These are phyloP conservation scores for Leptinotarsa lineolata DNA, from an alignment of 1,140 invertebrate species.

Conservation along the genomic window DNA sequence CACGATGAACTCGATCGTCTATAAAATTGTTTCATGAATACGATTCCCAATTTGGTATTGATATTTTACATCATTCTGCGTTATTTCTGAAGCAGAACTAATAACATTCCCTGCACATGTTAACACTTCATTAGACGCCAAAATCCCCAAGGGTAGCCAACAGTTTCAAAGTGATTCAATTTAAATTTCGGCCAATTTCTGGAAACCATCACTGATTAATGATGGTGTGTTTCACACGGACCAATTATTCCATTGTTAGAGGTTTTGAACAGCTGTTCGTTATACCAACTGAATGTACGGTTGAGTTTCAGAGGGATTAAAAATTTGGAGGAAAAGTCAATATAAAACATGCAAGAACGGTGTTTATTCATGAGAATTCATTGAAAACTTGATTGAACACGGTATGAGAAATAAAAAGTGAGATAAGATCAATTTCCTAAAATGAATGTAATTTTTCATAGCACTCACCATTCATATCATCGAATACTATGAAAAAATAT, in stretches of 20 bases:
- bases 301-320: background rate
- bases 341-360: no score
- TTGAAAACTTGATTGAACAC: no score
- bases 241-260: conserved; percentile 44
- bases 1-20: background rate
- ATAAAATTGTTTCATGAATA: background rate
- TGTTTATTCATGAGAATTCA: no score
- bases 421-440: no score
- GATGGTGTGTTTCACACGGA: conserved; percentile 46
- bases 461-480: no score
- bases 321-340: no score
- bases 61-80: background rate
- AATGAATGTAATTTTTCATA: no score
- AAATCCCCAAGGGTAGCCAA: conserved; percentile 20
- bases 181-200: conserved; percentile 40
- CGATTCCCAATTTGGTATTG: background rate
- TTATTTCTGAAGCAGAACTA: conserved; percentile 11
- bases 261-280: conserved; percentile 42
- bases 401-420: no score
- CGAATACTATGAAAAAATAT: no score
- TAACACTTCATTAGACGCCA: conserved; percentile 31
- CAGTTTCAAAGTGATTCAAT: conserved; percentile 31
- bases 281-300: conserved; percentile 23
- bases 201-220: conserved; percentile 47
- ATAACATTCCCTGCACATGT: conserved; percentile 5